Base-by-base conservation (phyloP, 1,140 invertebrate genomes). In the Drosophila leontia region DNA sequence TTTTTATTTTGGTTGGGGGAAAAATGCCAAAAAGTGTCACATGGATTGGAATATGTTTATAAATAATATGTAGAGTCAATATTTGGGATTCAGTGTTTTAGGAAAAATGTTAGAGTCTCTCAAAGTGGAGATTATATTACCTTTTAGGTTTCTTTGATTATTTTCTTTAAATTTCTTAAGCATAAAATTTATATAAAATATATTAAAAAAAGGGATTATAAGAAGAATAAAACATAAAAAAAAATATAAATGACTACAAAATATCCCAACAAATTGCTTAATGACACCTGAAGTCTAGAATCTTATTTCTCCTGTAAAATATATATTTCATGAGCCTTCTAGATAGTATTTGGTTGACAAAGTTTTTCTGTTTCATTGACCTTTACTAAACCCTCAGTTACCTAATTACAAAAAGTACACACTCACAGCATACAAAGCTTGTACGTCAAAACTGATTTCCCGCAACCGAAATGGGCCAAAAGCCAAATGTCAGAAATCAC, bases 401-500 rank as follows among this genome's bases (percentile, higher is more conserved):
- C 23, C 32, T 26, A 17, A 35, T 44, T 41, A 34, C 13, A 19
- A 6, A 26, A 29, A 29, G 32, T 35, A 67, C 23, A 37, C 17
- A 19, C 7, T 19, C 29, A 57, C 23, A n/a, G 19, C 39, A 26
- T 26, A 26, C 29, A 35, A 5, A 17, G 47, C 29, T 47, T 15
- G 5, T 34, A 7, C 34, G 29, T 34, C 62, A 70, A 70, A 70
- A 56, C 48, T 45, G 39, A 70, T 70, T 55, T 55, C 41, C 63
- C 19, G 67, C 67, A 35, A 35, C 47, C 15, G 39, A 26, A 32
- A 32, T 12, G 19, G 29, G n/a, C 29, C 69, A 74, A 62, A 78
- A 67, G 59, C 47, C 32, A 87, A 87, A 80, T 83, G 83, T 77
- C 75, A 69, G 65, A 45, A 87, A 80, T 87, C 63, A 76, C 64